Evolutionary conservation across 2,888 invertebrate genomes (phyloP).

Genomic region (Napeogenes sylphis): DNA sequence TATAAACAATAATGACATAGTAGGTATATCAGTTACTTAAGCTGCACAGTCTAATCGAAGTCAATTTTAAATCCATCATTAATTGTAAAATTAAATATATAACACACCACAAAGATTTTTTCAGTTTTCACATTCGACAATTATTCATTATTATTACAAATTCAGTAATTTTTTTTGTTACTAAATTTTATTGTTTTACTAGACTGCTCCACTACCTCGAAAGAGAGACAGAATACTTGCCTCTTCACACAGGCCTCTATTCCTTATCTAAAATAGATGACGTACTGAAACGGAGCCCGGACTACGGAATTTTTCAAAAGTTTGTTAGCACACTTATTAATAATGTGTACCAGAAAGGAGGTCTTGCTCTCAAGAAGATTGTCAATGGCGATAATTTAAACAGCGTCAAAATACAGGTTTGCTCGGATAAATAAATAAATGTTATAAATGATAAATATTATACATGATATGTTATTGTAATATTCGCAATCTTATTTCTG

Average conservation of each 20-base stretch:
- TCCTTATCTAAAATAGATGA: constrained; percentile 79
- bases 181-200: constrained; percentile 3
- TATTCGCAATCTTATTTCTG: too few relatives aligned
- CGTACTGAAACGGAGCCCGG: constrained; percentile 78
- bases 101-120: not conserved
- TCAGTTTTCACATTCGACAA: too few relatives aligned
- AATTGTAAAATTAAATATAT: not conserved
- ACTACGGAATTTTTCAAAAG: constrained; percentile 82
- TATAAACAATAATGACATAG: too few relatives aligned
- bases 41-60: too few relatives aligned
- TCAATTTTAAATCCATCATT: too few relatives aligned
- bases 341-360: constrained; percentile 79
- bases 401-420: constrained; percentile 79
- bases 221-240: constrained; percentile 78
- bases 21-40: too few relatives aligned
- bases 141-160: too few relatives aligned
- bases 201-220: constrained; percentile 73
- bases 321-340: constrained; percentile 81
- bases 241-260: constrained; percentile 80
- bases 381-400: constrained; percentile 72
- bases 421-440: not conserved
- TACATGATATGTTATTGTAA: too few relatives aligned
- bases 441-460: too few relatives aligned
- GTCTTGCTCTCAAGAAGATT: constrained; percentile 70
- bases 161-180: too few relatives aligned